Base-by-base conservation (phyloP, 2,888 invertebrate genomes). In the Drosophila diplacantha region DNA sequence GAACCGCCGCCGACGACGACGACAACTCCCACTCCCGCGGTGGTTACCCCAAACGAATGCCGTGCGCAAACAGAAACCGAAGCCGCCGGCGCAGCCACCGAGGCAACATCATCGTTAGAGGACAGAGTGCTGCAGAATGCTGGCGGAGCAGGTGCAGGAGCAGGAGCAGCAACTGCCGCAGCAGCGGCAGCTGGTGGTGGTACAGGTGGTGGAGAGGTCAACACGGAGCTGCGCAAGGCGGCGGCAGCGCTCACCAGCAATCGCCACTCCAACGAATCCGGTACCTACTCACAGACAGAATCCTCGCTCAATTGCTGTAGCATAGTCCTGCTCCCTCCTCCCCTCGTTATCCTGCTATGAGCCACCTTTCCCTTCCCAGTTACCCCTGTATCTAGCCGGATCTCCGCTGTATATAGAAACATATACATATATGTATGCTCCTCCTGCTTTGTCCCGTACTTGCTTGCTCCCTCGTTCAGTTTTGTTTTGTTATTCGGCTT, bases 191-290 rank as follows among this genome's bases (percentile, higher is more conserved):
- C 24, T 31, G 29, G 35, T 22, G 53, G 38, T 18, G 52, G 11
- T 11, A 8, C 31, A n/a, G 41, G 41, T 24, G 41, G 24, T 11
- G 41, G 41, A 24, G 61, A 61, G 37, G 37, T 58, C 73, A 87
- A 86, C 71, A 83, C 85, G 75, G 87, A 87, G 75, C 76, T 87
- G 75, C 85, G 87, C 66, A 87, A 83, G 75, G 80, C 79, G 44
- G 81, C 73, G 26, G 67, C 73, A 49, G 68, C 64, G 11, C 32
- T 75, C 57, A 77, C 79, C 72, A 85, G 85, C 81, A 85, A 88
- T 81, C 87, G 88, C 50, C 87, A 86, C 83, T 88, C 88, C 54
- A 88, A 88, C 78, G 88, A 88, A 87, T 88, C 88, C 71, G 88
- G 88, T 88, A 88, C 52, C 51, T 52, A 22, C 7, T 49, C 44